A percentile compares a stretch with the other conserved stretches of the same genome.
These are phyloP conservation scores for Metridium senile DNA, from an alignment of 92 coral and sea anemone species.

Conservation along the genomic window DNA sequence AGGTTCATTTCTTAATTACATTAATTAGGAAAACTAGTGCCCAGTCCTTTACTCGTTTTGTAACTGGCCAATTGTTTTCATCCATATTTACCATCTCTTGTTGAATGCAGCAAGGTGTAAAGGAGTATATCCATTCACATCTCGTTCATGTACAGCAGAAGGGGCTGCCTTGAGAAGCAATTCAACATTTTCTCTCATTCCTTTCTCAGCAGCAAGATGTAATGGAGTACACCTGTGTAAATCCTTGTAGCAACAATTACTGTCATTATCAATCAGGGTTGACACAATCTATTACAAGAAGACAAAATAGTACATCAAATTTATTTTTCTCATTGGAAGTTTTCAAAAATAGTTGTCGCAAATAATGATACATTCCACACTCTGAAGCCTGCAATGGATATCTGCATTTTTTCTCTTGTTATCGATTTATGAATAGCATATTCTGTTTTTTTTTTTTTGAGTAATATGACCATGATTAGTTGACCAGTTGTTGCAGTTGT, in stretches of 20 bases:
- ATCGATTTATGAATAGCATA: too few relatives aligned
- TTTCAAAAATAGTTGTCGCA: too few relatives aligned
- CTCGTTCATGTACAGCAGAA: conserved; percentile 54
- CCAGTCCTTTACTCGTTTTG: too few relatives aligned
- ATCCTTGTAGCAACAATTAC: conserved; percentile 65
- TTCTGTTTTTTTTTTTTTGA: too few relatives aligned
- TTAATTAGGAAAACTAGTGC: too few relatives aligned
- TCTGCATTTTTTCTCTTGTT: too few relatives aligned
- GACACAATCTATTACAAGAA: conserved; percentile 44
- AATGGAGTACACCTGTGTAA: conserved; percentile 60
- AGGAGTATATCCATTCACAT: conserved; percentile 55
- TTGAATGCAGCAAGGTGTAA: conserved; percentile 74
- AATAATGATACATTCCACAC: too few relatives aligned
- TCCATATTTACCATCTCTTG: conserved; percentile 48
- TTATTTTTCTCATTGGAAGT: too few relatives aligned
- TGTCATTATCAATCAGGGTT: conserved; percentile 51
- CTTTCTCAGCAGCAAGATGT: conserved; percentile 70
- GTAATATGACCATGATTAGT: too few relatives aligned
- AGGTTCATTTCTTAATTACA: too few relatives aligned
- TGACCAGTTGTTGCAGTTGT: too few relatives aligned
- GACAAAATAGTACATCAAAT: not conserved
- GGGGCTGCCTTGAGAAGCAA: conserved; percentile 51
- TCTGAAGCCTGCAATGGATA: too few relatives aligned
- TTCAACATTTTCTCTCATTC: conserved; percentile 57
- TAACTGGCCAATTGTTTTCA: not conserved